Evolutionary conservation across 2,113 vertebrate species (phyloP), one percentile per base, ranked within the genome.

Genomic region (Anseranas semipalmata): DNA sequence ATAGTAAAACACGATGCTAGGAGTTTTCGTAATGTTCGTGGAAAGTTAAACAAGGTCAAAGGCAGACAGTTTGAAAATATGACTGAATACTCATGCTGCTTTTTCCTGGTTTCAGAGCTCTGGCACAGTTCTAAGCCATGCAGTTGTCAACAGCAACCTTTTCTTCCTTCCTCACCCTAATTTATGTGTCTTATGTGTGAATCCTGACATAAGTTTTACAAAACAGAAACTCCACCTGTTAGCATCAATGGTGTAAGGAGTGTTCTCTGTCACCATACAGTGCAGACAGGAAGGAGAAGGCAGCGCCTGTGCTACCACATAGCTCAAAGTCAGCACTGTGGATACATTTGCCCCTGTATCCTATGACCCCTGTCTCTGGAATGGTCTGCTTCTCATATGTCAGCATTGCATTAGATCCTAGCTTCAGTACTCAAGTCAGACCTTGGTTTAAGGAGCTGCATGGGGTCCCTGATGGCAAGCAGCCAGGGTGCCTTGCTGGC

Each of bases 31-130:
- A 46, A 82, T 53, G 81, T 72, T 95, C 48, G 27, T n/a, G 30
- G 65, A 91, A 92, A 87, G 68, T 95, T 95, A 94, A 92, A 92
- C 89, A 95, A 97, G 65, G 95, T 91, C 12, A 1, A 87, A 92
- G 60, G 11, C 45, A 95, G n/a, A 58, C 33, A 80, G 32, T 39
- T 81, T 71, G 52, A 63, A 84, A 91, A 37, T 41, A 24, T 39
- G 30, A 43, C 62, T 76, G 46, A 91, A 77, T 39, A 62, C 53
- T 72, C 30, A 12, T 48, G 25, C 14, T 46, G 3, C 19, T 83
- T 89, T 85, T 56, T 27, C 33, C 6, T 28, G 7, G 5, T 75
- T 93, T 93, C 82, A 66, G 37, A 85, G 33, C 55, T 94, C 41
- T 92, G 59, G 80, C 15, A 66, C 30, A 45, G 7, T 74, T 89